These are phyloP conservation scores for Branchipolynoe longqiensis DNA, from an alignment of 2,888 invertebrate genomes.

Conservation along the genomic window DNA sequence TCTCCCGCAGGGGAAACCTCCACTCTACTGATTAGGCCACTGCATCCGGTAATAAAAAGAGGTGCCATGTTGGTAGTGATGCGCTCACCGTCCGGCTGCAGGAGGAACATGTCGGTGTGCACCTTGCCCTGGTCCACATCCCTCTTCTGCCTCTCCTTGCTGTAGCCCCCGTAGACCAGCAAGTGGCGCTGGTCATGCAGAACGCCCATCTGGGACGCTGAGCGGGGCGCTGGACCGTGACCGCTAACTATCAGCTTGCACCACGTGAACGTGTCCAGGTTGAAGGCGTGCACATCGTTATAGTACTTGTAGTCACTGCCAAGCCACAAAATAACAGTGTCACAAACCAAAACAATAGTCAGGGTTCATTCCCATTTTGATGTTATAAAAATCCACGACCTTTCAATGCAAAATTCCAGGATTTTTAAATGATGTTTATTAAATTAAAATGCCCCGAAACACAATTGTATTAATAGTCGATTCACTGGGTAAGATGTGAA, in stretches of 20 bases:
- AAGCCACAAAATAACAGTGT: constrained; percentile 19
- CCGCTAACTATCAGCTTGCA: constrained; percentile 85
- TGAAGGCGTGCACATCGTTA: constrained; percentile 92
- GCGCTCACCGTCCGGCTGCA: constrained; percentile 74
- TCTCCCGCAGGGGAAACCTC: too few species aligned
- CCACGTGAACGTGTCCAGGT: constrained; percentile 91
- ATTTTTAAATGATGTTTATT: too few species aligned
- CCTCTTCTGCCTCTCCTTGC: constrained; percentile 88
- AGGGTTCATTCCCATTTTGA: too few species aligned
- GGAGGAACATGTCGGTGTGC: constrained; percentile 87
- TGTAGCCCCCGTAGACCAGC: constrained; percentile 89
- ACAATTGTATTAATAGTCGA: too few species aligned
- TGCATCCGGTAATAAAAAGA: too few species aligned
- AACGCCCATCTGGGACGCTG: constrained; percentile 90
- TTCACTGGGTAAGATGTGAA: too few species aligned
- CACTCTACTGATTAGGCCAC: too few species aligned
- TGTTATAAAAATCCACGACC: too few species aligned
- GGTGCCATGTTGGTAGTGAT: too few species aligned
- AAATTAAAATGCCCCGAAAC: too few species aligned
- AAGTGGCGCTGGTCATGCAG: constrained; percentile 84
- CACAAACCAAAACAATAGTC: too few species aligned
- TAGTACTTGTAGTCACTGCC: constrained; percentile 91
- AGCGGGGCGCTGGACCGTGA: constrained; percentile 88
- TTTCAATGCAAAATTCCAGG: too few species aligned
- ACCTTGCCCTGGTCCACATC: constrained; percentile 88